phyloP scores from a whole-genome alignment of 2,888 invertebrate genomes.

The Phyllotreta striolata region DNA sequence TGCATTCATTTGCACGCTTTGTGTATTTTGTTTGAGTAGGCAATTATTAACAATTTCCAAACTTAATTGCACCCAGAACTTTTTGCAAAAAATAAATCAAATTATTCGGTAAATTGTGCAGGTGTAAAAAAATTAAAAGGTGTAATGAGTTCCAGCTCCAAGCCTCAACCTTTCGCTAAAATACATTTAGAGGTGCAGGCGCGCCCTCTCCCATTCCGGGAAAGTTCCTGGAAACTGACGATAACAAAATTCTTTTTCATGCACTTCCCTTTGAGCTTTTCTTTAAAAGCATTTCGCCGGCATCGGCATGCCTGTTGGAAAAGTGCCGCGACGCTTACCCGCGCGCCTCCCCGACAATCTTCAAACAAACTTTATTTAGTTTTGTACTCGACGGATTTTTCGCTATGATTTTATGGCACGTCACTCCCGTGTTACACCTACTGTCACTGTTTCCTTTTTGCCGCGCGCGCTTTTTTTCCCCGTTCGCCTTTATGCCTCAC shows the following conservation, averaged over 20 bases:
- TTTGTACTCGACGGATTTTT: conserved; percentile 38
- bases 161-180: background rate
- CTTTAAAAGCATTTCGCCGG: conserved; percentile 49
- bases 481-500: background rate
- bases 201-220: conserved; percentile 14
- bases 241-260: conserved; percentile 55
- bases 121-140: no score
- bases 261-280: conserved; percentile 48
- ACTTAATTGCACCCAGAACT: no score
- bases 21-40: no score
- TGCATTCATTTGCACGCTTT: no score
- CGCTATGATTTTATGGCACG: conserved; percentile 32
- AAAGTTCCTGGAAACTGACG: conserved; percentile 52
- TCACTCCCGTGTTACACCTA: conserved; percentile 17
- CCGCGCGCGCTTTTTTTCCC: conserved; percentile 2
- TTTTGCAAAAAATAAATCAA: no score
- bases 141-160: no score
- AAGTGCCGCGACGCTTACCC: conserved; percentile 28
- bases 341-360: conserved; percentile 41
- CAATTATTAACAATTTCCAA: no score
- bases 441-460: conserved; percentile 18
- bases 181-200: conserved; percentile 17
- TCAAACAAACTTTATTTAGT: conserved; percentile 42
- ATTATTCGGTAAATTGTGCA: no score
- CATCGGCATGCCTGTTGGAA: conserved; percentile 14